These are phyloP conservation scores for Toxostoma redivivum DNA, from an alignment of 2,113 vertebrate species.

Conservation along the genomic window DNA sequence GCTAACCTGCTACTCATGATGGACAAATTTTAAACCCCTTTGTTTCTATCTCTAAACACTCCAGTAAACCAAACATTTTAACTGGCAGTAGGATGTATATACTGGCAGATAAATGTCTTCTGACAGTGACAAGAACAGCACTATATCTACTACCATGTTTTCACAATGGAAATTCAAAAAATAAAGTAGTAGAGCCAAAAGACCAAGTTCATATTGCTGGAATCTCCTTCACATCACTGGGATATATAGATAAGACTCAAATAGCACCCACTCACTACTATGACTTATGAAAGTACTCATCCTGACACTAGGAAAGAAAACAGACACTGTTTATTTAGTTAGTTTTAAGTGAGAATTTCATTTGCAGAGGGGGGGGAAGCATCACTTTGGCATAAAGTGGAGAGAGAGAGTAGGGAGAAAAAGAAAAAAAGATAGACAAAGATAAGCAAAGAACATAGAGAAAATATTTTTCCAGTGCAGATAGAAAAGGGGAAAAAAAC, in stretches of 20 bases:
- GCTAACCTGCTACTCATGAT: neutral
- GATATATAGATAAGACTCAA: neutral
- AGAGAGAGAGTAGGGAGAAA: neutral
- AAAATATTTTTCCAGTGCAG: neutral
- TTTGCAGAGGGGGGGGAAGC: neutral
- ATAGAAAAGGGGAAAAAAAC: neutral
- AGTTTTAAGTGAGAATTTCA: neutral
- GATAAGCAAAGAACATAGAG: neutral
- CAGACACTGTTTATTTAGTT: neutral
- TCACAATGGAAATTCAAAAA: neutral
- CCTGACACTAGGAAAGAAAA: neutral
- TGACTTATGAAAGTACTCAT: neutral
- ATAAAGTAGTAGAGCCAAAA: neutral
- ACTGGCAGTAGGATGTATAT: neutral
- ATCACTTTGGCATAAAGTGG: neutral
- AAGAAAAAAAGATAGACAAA: neutral
- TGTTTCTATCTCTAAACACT: neutral
- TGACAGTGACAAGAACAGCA: neutral
- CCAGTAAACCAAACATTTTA: neutral
- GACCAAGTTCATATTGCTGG: neutral
- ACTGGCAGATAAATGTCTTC: neutral
- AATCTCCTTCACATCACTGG: neutral
- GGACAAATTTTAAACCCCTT: neutral
- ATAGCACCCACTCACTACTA: neutral
- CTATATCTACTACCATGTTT: neutral